These are phyloP conservation scores for Heliconius congener DNA, from an alignment of 1,140 invertebrate species.

Conservation along the genomic window DNA sequence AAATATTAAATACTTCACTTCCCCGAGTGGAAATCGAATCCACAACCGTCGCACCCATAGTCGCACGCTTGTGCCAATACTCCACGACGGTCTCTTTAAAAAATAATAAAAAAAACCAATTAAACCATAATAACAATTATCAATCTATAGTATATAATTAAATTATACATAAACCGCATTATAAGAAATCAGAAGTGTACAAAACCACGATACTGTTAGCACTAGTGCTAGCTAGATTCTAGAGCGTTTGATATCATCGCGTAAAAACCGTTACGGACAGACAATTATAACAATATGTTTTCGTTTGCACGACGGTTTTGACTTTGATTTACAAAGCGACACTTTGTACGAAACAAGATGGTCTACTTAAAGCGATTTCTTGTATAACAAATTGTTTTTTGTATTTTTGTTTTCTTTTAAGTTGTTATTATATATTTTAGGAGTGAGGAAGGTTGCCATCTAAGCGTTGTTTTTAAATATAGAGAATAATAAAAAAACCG, in stretches of 20 bases:
- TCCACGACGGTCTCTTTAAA: no score
- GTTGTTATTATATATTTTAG: not conserved
- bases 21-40: no score
- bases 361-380: not conserved
- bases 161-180: not conserved
- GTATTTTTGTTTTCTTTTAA: not conserved
- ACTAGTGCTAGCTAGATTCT: constrained; percentile 26
- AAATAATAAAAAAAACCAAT: no score
- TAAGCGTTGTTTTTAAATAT: not conserved
- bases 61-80: no score
- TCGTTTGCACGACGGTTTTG: constrained; percentile 18
- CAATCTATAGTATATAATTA: not conserved
- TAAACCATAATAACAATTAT: not conserved
- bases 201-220: constrained; percentile 40
- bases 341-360: constrained; percentile 2
- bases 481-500: no score
- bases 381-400: not conserved
- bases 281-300: constrained; percentile 38
- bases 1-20: no score
- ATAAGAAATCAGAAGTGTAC: constrained; percentile 24
- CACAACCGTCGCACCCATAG: no score
- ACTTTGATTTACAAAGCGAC: not conserved
- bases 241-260: constrained; percentile 36
- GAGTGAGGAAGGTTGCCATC: not conserved
- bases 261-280: constrained; percentile 31